These are phyloP conservation scores for Teleogryllus occipitalis DNA, from an alignment of 1,140 invertebrate species.

Conservation along the genomic window DNA sequence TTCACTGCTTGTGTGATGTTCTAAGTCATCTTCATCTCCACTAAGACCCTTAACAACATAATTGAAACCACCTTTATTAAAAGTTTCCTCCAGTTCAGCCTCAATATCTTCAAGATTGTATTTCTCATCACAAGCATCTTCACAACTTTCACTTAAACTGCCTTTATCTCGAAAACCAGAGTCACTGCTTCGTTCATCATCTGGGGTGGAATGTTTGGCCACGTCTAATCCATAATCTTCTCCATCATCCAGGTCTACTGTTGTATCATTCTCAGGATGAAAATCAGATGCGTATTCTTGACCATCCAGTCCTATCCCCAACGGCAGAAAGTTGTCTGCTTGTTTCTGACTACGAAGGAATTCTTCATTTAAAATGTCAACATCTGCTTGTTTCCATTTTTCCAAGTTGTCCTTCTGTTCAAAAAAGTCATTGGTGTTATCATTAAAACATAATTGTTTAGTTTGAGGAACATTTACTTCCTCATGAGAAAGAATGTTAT, in stretches of 20 bases:
- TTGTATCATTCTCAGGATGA: constrained; percentile 23
- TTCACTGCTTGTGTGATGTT: constrained; percentile 8
- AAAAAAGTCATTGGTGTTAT: neutral
- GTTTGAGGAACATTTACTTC: too few relatives aligned
- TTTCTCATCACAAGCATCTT: constrained; percentile 42
- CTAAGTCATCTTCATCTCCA: constrained; percentile 10
- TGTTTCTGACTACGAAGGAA: neutral
- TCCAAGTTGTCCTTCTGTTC: neutral
- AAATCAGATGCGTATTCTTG: neutral
- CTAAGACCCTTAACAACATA: constrained; percentile 13
- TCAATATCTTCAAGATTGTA: constrained; percentile 36
- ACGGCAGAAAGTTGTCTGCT: neutral
- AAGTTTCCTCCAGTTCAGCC: constrained; percentile 30
- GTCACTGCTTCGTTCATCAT: constrained; percentile 45
- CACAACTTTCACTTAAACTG: constrained; percentile 31
- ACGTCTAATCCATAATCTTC: constrained; percentile 18
- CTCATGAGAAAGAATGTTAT: too few relatives aligned
- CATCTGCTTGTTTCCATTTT: neutral
- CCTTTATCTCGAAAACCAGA: constrained; percentile 46
- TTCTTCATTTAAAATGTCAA: neutral
- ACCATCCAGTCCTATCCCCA: neutral
- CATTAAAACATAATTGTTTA: too few relatives aligned
- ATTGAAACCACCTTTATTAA: constrained; percentile 13
- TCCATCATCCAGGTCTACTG: constrained; percentile 38
- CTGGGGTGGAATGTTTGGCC: constrained; percentile 36